A percentile compares a stretch with the other conserved stretches of the same genome.
phyloP scores from a whole-genome alignment of 2,888 invertebrate genomes.

The Blera fallax region DNA sequence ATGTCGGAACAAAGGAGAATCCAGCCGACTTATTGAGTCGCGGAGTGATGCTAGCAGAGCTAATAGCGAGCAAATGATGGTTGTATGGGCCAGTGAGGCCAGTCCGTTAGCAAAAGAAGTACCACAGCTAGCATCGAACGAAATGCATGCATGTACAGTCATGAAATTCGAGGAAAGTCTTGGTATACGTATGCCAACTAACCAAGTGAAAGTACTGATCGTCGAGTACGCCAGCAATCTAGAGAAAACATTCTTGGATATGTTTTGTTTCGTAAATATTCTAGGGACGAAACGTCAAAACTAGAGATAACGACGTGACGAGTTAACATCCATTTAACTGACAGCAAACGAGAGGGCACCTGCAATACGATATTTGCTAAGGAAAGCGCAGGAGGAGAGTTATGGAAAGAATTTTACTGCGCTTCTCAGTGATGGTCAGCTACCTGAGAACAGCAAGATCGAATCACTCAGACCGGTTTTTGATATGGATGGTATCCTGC shows the following conservation, averaged over 20 bases:
- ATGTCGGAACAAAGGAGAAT: too few species aligned
- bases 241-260: background rate
- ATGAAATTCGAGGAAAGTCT: too few species aligned
- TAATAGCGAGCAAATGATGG: too few species aligned
- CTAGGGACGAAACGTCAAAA: background rate
- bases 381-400: background rate
- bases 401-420: background rate
- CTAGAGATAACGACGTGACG: background rate
- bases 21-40: too few species aligned
- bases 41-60: too few species aligned
- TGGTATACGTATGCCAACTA: too few species aligned
- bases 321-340: background rate
- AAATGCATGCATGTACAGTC: too few species aligned
- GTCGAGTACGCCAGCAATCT: background rate
- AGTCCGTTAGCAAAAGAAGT: too few species aligned
- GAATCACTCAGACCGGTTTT: conserved; percentile 1
- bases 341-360: background rate
- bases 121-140: too few species aligned
- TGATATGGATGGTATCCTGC: background rate
- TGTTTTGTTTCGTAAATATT: background rate
- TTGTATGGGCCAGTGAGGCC: too few species aligned
- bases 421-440: background rate
- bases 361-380: background rate
- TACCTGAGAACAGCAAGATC: background rate
- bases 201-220: background rate